phyloP scores from a whole-genome alignment of 2,888 invertebrate species.

The Octonoba sinensis region DNA sequence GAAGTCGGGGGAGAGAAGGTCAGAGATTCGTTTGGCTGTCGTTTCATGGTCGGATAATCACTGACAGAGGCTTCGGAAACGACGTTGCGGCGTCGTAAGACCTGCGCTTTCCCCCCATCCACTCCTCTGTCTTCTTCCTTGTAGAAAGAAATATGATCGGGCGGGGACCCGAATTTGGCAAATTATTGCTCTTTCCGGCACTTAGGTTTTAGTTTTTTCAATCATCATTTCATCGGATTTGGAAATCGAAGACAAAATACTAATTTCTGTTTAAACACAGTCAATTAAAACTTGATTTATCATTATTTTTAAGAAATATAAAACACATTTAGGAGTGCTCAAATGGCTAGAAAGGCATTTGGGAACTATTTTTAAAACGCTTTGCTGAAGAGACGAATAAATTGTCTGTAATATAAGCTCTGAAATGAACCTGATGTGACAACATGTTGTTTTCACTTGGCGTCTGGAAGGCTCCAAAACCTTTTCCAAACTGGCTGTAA shows the following conservation, averaged over 20 bases:
- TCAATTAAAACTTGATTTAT: no score
- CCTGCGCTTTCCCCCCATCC: background rate
- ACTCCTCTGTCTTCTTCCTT: background rate
- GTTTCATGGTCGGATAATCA: constrained; percentile 55
- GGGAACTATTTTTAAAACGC: no score
- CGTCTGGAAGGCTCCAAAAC: no score
- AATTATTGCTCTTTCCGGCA: constrained; percentile 1
- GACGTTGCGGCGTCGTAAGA: constrained; percentile 40
- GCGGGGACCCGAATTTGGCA: background rate
- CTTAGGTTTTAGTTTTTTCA: background rate
- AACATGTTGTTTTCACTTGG: no score
- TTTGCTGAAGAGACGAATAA: no score
- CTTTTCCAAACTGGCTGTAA: no score
- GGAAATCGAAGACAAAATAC: background rate
- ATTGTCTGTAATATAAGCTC: no score
- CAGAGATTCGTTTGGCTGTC: constrained; percentile 48
- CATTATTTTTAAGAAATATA: no score
- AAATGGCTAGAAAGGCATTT: no score
- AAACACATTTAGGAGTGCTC: no score
- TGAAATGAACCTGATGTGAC: no score
- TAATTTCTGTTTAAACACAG: background rate
- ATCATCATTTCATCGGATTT: background rate
- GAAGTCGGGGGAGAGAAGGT: constrained; percentile 7
- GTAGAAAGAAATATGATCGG: background rate
- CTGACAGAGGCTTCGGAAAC: constrained; percentile 39